Evolutionary conservation across 2,888 invertebrate species (phyloP), one percentile per base, ranked within the genome.

Genomic region (Sipunculus nudus): DNA sequence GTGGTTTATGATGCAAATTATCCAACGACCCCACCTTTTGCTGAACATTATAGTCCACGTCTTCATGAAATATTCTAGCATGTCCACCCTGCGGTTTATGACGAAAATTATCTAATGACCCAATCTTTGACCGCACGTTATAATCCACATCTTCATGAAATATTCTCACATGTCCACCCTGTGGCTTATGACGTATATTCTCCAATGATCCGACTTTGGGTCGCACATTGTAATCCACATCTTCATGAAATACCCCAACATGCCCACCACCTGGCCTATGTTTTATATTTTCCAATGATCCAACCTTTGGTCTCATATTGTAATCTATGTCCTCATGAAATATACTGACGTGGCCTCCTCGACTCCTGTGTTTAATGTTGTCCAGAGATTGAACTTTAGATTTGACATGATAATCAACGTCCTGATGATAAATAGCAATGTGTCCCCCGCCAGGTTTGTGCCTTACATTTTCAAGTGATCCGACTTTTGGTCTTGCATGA

Each of bases 151-250:
- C 23, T 6, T 46, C n/a, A 2, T 3, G 10, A 2, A 23, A 16
- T 2, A 54, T 54, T 4, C 8, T 45, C 1, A 21, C 50, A 5
- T 57, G 32, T 19, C 96, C 95, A 46, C 96, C 96, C 53, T 94
- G 93, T 0, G 96, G 95, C 78, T 92, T 94, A 86, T 96, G 92
- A 19, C 90, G 88, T 46, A 93, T 88, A 80, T 96, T 96, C 60
- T 94, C 93, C 80, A 96, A 86, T 16, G 96, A 96, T 41, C 96
- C 96, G 72, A 96, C 89, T 86, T 68, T 71, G n/a, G 95, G 91
- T 84, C 92, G 92, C 4, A 92, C 94, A 26, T 69, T 75, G 73
- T 76, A 71, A 53, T 65, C 58, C 53, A 70, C 46, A 43, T 67
- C 66, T 53, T 69, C 66, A 29, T n/a, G 10, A 10, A 4, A 3